Evolutionary conservation across 2,888 invertebrate genomes (phyloP).

Genomic region (Holacanthella duospinosa): DNA sequence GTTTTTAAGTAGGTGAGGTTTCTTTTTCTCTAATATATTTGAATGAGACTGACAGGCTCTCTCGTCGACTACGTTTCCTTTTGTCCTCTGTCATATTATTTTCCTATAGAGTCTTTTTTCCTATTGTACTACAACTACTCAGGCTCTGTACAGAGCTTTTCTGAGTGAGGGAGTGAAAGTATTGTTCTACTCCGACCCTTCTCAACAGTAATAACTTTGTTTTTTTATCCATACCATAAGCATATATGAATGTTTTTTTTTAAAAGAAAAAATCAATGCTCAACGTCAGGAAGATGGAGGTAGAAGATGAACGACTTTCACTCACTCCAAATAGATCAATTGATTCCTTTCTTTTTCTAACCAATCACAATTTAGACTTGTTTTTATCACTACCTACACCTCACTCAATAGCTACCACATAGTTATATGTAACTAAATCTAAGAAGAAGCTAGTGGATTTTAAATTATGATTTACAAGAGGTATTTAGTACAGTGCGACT

Average conservation of each 20-base stretch:
- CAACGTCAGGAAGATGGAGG: conserved; percentile 16
- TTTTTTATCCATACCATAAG: conserved; percentile 8
- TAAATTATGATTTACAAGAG: no score
- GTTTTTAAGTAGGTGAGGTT: neutral
- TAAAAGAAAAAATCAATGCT: conserved; percentile 16
- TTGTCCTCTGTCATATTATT: neutral
- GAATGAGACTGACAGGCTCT: neutral
- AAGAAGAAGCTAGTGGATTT: no score
- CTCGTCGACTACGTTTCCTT: neutral
- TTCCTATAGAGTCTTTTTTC: neutral
- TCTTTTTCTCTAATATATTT: neutral
- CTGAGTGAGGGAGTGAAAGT: conserved; percentile 5
- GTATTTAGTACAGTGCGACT: no score
- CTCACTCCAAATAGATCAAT: conserved; percentile 7
- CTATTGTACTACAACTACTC: neutral
- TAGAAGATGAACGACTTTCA: conserved; percentile 17
- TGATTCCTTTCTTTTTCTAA: conserved; percentile 5
- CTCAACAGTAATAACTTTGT: conserved; percentile 16
- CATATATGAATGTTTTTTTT: conserved; percentile 12
- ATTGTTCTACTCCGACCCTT: conserved; percentile 16
- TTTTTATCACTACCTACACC: neutral
- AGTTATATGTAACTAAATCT: no score
- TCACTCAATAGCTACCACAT: no score
- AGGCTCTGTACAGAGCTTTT: no score
- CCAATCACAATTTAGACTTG: neutral